These are phyloP conservation scores for Cavia aperea DNA, from an alignment of 2,113 vertebrate species.

Conservation along the genomic window DNA sequence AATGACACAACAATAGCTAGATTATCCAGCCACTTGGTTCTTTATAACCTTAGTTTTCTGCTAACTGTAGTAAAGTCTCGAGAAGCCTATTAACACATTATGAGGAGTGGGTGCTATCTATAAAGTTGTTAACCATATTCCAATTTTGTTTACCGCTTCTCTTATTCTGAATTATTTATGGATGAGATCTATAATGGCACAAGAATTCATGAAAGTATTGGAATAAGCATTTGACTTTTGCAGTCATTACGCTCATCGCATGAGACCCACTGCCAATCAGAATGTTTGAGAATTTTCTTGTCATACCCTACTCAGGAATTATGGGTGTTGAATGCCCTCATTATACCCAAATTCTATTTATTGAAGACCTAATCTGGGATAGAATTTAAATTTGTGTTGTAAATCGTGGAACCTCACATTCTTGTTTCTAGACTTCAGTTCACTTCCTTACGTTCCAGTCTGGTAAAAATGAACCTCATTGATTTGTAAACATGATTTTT, in stretches of 20 bases:
- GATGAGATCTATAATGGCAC: background rate
- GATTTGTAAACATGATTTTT: background rate
- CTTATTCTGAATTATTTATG: background rate
- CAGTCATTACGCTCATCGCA: background rate
- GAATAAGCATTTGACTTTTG: background rate
- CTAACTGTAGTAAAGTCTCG: background rate
- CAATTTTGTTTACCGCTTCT: background rate
- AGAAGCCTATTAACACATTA: background rate
- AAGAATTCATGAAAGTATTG: background rate
- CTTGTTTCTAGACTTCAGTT: background rate
- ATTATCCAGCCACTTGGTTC: background rate
- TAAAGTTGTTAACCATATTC: background rate
- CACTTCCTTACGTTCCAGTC: background rate
- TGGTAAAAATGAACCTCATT: background rate
- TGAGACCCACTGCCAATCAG: too few relatives aligned
- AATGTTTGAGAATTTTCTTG: background rate
- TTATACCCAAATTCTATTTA: background rate
- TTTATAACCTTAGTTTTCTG: background rate
- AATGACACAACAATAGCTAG: background rate
- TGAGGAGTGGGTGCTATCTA: background rate
- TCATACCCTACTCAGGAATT: background rate
- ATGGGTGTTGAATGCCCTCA: background rate
- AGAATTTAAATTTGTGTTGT: background rate
- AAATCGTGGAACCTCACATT: background rate
- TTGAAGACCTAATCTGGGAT: background rate